Conservation (phyloP, 2,113 vertebrate genomes). For the Tapirus terrestris region DNA sequence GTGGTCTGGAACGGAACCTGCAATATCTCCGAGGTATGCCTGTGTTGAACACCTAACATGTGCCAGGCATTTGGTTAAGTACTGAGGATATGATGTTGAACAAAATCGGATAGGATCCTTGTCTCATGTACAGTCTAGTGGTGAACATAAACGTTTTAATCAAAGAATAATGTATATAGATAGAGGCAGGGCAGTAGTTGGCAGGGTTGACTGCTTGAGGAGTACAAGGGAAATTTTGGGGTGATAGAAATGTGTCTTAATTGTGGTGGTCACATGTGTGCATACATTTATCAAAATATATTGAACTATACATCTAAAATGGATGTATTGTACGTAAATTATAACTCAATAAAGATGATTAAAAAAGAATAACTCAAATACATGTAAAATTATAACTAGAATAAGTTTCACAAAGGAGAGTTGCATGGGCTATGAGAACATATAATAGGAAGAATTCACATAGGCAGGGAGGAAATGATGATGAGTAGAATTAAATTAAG, state of each 20-base stretch:
- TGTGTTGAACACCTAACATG: not conserved
- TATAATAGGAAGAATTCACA: slow-evolving; percentile 30
- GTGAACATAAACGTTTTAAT: slow-evolving; percentile 18
- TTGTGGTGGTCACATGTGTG: not conserved
- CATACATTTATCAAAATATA: slow-evolving; percentile 3
- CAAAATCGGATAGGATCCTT: slow-evolving; percentile 7
- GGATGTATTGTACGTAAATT: not conserved
- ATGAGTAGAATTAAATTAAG: slow-evolving; percentile 22
- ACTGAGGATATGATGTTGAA: not conserved
- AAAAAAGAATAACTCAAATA: slow-evolving; percentile 45
- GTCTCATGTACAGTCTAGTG: not conserved
- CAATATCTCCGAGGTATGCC: too few relatives aligned
- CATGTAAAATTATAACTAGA: slow-evolving; percentile 23
- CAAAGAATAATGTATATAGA: slow-evolving; percentile 11
- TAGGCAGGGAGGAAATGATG: not conserved
- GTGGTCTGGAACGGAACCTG: too few relatives aligned
- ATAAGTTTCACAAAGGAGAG: slow-evolving; percentile 19
- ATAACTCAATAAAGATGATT: not conserved
- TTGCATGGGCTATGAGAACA: not conserved
- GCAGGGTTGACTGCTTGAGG: not conserved
- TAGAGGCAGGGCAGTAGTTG: not conserved
- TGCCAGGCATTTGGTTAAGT: slow-evolving; percentile 22
- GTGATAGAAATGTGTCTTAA: not conserved
- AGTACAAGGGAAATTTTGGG: not conserved
- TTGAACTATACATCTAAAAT: not conserved